Conservation (phyloP, 2,888 invertebrate species). For the Gandaritis pyraliata region DNA sequence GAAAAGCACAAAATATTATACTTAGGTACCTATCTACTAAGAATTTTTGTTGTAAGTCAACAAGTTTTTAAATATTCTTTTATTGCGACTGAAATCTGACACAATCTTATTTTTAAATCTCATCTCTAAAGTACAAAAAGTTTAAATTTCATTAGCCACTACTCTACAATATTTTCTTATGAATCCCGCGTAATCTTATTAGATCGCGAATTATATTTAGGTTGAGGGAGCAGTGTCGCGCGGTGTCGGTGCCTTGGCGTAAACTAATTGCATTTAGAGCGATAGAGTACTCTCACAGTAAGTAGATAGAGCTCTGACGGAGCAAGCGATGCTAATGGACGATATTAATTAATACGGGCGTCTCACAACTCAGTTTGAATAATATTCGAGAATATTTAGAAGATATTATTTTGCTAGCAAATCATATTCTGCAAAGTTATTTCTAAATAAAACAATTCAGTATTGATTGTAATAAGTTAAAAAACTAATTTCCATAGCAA, state of each 20-base stretch:
- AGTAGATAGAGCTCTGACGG: conserved; percentile 46
- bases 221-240: conserved; percentile 70
- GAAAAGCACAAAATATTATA: no score
- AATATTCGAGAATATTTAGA: conserved; percentile 56
- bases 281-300: conserved; percentile 65
- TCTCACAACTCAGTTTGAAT: conserved; percentile 67
- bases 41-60: no score
- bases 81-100: no score
- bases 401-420: conserved; percentile 19
- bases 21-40: no score
- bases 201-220: conserved; percentile 76
- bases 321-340: conserved; percentile 81
- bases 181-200: conserved; percentile 74
- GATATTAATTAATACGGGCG: conserved; percentile 79
- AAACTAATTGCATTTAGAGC: conserved; percentile 79
- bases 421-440: conserved; percentile 2
- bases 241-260: conserved; percentile 65
- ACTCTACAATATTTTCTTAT: conserved; percentile 67
- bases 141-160: conserved; percentile 56
- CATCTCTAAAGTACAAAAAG: conserved; percentile 32
- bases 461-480: background rate
- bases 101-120: background rate
- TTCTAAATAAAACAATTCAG: no score
- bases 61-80: no score
- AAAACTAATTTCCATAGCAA: background rate